Evolutionary conservation across 2,888 invertebrate species (phyloP), one percentile per base, ranked within the genome.

Genomic region (Callinectes sapidus): DNA sequence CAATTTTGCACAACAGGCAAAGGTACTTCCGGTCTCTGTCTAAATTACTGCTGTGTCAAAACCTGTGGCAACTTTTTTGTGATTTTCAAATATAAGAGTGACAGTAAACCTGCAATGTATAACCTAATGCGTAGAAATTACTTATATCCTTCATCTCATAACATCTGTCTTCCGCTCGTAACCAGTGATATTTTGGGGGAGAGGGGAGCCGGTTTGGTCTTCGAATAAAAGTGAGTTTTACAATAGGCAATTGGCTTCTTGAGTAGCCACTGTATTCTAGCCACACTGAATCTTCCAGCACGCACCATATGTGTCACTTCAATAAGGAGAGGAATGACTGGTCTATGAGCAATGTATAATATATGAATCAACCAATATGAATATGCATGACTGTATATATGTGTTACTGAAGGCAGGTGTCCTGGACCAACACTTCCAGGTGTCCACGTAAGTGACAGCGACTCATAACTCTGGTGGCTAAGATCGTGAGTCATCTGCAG

Each of bases 401-500:
- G 88, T 88, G 55, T 88, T 61, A 61, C 32, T 54, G 88, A 61
- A 55, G 88, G 35, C 61, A 61, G 54, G 35, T 35, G 55, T 88
- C 55, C 55, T 54, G 54, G 88, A 55, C 61, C 55, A 88, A 88
- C 88, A 88, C 88, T 88, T 88, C 55, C 35, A 61, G 88, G 88
- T 55, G 88, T 88, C 88, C 61, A 55, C 35, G 88, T 13, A 48
- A 48, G 55, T 88, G 86, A 90, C 85, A 86, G 85, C 42, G 39
- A 55, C 23, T 14, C 85, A 48, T 55, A 90, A 90, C 85, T 90
- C 86, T 66, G 35, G 66, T 32, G 32, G 35, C 39, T 88, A 61
- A 48, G 61, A 89, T 89, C 71, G 48, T 89, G 71, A 89, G 71
- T 71, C 61, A 89, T 66, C 35, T 48, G 23, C 32, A n/a, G 61